A percentile compares a stretch with the other conserved stretches of the same genome.
Conservation (phyloP, 2,797 vertebrate genomes). For the Catamblyrhynchus diadema region DNA sequence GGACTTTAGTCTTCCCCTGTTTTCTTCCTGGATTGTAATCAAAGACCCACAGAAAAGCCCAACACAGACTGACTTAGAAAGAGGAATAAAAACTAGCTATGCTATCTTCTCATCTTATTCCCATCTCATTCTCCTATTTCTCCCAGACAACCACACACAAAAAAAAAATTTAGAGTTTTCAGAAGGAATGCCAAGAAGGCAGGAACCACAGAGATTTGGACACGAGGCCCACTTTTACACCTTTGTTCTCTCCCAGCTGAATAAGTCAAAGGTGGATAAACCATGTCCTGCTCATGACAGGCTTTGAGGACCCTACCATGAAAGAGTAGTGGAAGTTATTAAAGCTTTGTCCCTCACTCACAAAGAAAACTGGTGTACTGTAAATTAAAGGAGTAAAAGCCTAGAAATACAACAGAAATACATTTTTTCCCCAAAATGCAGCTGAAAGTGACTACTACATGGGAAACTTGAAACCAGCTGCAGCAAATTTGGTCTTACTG, state of each 20-base stretch:
- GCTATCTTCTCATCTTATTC: neutral
- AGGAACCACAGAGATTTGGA: neutral
- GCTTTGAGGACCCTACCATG: neutral
- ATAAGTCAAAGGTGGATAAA: neutral
- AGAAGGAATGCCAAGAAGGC: neutral
- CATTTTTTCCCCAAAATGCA: neutral
- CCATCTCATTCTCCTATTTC: neutral
- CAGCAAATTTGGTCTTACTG: neutral
- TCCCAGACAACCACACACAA: neutral
- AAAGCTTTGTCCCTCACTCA: neutral
- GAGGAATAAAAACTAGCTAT: neutral
- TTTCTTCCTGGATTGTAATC: neutral
- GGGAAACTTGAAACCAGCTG: neutral
- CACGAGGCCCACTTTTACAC: neutral
- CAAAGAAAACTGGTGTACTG: neutral
- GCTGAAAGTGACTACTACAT: neutral
- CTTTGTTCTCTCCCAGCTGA: neutral
- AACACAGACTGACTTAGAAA: neutral
- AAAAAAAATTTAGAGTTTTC: neutral
- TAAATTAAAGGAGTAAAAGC: neutral
- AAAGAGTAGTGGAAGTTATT: neutral
- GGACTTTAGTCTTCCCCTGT: neutral
- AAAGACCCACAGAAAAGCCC: neutral
- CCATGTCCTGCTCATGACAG: neutral
- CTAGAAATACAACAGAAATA: neutral